These are phyloP conservation scores for Papilio gigon DNA, from an alignment of 2,888 invertebrate genomes.

Conservation along the genomic window DNA sequence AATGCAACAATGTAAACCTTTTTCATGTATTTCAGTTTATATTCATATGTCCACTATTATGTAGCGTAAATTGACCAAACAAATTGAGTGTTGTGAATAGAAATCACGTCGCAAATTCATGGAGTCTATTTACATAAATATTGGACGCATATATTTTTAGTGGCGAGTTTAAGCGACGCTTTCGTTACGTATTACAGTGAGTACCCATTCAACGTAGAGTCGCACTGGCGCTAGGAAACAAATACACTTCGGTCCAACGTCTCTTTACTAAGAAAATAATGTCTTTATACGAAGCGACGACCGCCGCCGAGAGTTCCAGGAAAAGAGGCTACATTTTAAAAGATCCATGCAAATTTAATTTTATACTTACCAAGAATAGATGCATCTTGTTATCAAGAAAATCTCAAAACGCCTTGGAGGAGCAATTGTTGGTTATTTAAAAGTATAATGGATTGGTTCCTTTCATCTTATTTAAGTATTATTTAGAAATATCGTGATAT, in stretches of 20 bases:
- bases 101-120: not conserved
- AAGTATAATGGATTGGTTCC: not conserved
- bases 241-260: not conserved
- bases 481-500: too few species aligned
- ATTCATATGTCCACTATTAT: not conserved
- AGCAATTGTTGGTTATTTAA: not conserved
- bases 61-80: not conserved
- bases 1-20: not conserved
- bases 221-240: not conserved
- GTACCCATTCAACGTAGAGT: not conserved
- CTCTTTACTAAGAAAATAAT: conserved; percentile 27
- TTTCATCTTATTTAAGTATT: too few species aligned
- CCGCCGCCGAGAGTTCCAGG: not conserved
- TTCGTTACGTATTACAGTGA: not conserved
- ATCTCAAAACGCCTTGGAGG: not conserved
- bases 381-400: not conserved
- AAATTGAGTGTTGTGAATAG: not conserved
- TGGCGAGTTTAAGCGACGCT: not conserved
- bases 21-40: not conserved
- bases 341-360: conserved; percentile 32
- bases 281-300: conserved; percentile 5
- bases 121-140: not conserved
- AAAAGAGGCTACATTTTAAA: conserved; percentile 22
- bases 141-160: conserved; percentile 14
- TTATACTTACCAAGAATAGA: conserved; percentile 21